Base-by-base conservation (phyloP, 2,888 invertebrate species). In the Aspidapion aeneum region DNA sequence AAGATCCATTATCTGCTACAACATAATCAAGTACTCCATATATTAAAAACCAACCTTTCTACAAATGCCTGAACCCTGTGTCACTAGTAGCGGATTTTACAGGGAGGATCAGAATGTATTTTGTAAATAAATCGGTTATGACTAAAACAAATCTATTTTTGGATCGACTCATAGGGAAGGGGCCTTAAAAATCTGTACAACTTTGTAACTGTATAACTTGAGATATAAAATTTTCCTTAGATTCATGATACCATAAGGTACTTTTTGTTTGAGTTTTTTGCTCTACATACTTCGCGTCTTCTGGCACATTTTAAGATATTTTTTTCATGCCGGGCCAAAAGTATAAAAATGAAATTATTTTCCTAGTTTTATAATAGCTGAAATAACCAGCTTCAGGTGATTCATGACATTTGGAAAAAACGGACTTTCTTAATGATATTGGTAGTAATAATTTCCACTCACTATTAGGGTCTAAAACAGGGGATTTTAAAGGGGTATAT, bases 1-100 rank as follows among this genome's bases (percentile, higher is more conserved):
- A 69, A 16, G 18, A 60, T 1, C 72, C 73, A 56, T 71, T 73
- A 60, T 73, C 72, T 7, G 66, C 65, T 18, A 67, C 61, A 1
- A 73, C 16, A 2, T 16, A 52, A 61, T 68, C 62, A 0, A 68
- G 71, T 0, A 71, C 68, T 5, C 71, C 71, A 59, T 66, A 72
- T 7, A 63, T 50, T 5, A 64, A 56, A 55, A 72, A 71, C 1
- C 68, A 62, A 12, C 64, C 20, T 35, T 64, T 55, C 52, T 66
- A 62, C 20, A 66, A 12, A 55, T 57, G 50, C 5, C 59, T 60
- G 18, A 35, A 21, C 18, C 58, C 18, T 5, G 62, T 16, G n/a
- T 50, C 50, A 51, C 58, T 57, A 22, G 56, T 63, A 52, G 65
- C 65, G n/a, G 51, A 35, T 21, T 55, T 51, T 17, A 65, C 19